phyloP scores from a whole-genome alignment of 1,140 invertebrate genomes.

The Drosophila neocordata region DNA sequence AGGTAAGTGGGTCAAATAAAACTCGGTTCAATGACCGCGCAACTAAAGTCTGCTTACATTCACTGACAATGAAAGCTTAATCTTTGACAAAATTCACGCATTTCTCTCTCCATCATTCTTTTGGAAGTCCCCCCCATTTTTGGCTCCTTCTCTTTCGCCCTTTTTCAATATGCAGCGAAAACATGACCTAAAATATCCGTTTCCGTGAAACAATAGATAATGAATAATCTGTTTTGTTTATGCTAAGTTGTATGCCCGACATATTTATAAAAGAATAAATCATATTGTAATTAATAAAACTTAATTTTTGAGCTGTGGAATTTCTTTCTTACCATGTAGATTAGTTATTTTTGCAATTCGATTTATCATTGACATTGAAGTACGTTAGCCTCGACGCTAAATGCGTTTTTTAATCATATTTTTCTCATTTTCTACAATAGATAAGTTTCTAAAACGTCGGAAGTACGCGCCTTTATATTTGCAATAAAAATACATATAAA shows the following conservation, averaged over 20 bases:
- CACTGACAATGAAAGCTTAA: neutral
- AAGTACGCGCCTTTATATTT: no score
- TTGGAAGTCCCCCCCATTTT: neutral
- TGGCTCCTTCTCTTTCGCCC: neutral
- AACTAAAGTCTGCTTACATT: neutral
- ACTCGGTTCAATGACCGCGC: neutral
- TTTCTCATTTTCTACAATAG: no score
- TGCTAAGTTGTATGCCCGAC: neutral
- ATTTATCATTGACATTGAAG: neutral
- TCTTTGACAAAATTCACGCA: neutral
- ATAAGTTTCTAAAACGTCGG: no score
- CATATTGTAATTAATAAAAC: no score
- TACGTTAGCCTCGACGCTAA: neutral
- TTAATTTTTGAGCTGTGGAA: neutral
- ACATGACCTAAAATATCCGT: neutral
- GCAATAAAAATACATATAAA: no score
- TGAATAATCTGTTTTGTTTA: neutral
- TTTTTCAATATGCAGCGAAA: neutral
- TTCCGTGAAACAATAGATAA: neutral
- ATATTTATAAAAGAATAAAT: neutral
- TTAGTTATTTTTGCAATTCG: neutral
- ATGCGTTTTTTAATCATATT: neutral
- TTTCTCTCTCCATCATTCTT: no score
- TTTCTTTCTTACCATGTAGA: neutral
- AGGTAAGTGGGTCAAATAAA: constrained; percentile 9